A percentile compares a stretch with the other conserved stretches of the same genome.
Evolutionary conservation across 64 coral and sea anemone genomes (phyloP).

Genomic region (Anthopleura sola): DNA sequence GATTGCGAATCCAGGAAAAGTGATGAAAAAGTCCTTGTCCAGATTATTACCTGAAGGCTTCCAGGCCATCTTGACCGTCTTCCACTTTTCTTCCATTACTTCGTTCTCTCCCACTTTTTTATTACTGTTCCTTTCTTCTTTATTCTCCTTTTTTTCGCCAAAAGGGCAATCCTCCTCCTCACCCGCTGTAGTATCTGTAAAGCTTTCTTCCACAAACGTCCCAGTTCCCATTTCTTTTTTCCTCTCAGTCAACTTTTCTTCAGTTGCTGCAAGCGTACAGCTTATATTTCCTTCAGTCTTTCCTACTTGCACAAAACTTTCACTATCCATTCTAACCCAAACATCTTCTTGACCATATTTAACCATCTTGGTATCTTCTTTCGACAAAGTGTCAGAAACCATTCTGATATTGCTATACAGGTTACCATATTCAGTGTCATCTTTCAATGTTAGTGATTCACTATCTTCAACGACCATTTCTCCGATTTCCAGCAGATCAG

Average conservation of each 20-base stretch:
- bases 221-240: not conserved
- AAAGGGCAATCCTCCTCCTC: too few species aligned
- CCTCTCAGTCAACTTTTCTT: not conserved
- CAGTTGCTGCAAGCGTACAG: not conserved
- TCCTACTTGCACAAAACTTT: too few species aligned
- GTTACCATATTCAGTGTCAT: not conserved
- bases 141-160: not conserved
- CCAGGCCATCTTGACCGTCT: not conserved
- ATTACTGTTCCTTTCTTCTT: not conserved
- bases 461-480: not conserved
- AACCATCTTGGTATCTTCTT: not conserved
- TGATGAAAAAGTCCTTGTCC: conserved; percentile 2
- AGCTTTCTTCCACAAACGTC: not conserved
- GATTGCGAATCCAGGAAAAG: not conserved
- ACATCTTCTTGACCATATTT: not conserved
- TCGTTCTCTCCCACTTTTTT: not conserved
- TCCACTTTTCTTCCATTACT: not conserved
- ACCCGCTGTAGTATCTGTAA: not conserved
- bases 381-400: not conserved
- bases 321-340: too few species aligned
- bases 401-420: not conserved
- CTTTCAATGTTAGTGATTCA: not conserved
- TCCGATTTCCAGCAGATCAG: not conserved
- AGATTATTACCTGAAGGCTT: not conserved
- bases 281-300: too few species aligned